Conservation (phyloP, 2,797 vertebrate genomes). For the Bucorvus abyssinicus region DNA sequence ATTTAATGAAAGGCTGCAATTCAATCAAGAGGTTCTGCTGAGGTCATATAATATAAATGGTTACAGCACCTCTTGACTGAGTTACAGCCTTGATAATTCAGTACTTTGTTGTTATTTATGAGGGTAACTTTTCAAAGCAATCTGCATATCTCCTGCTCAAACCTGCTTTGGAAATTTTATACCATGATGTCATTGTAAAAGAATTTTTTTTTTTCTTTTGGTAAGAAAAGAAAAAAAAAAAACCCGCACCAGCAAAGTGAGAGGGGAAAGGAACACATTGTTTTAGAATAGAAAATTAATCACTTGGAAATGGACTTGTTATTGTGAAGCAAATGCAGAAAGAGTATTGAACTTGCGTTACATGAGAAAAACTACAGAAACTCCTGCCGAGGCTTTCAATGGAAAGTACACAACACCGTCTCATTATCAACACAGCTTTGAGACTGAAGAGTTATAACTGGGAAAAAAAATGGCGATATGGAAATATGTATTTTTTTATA, state of each 20-base stretch:
- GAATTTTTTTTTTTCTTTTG: slow-evolving; percentile 31
- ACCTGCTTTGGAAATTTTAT: slow-evolving; percentile 69
- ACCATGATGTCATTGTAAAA: slow-evolving; percentile 62
- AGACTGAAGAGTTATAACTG: slow-evolving; percentile 41
- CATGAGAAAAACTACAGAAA: slow-evolving; percentile 61
- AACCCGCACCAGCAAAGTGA: background rate
- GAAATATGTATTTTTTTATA: slow-evolving; percentile 31
- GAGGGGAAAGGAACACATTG: slow-evolving; percentile 55
- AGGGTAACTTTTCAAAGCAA: slow-evolving; percentile 67
- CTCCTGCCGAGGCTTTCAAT: slow-evolving; percentile 70
- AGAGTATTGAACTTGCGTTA: slow-evolving; percentile 59
- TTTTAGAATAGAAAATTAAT: slow-evolving; percentile 75
- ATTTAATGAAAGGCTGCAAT: slow-evolving; percentile 72
- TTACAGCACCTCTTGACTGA: slow-evolving; percentile 68
- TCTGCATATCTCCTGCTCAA: slow-evolving; percentile 67
- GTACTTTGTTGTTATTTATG: slow-evolving; percentile 76
- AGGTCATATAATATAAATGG: slow-evolving; percentile 72
- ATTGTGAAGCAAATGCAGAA: slow-evolving; percentile 64
- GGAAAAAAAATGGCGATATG: slow-evolving; percentile 55
- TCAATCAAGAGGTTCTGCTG: slow-evolving; percentile 71
- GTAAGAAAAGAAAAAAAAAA: background rate
- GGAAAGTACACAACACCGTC: slow-evolving; percentile 60
- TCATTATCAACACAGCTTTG: slow-evolving; percentile 64
- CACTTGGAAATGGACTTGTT: slow-evolving; percentile 68
- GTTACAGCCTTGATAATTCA: slow-evolving; percentile 70